A percentile compares a stretch with the other conserved stretches of the same genome.
Evolutionary conservation across 2,113 vertebrate genomes (phyloP).

Genomic region (Poecile atricapillus): DNA sequence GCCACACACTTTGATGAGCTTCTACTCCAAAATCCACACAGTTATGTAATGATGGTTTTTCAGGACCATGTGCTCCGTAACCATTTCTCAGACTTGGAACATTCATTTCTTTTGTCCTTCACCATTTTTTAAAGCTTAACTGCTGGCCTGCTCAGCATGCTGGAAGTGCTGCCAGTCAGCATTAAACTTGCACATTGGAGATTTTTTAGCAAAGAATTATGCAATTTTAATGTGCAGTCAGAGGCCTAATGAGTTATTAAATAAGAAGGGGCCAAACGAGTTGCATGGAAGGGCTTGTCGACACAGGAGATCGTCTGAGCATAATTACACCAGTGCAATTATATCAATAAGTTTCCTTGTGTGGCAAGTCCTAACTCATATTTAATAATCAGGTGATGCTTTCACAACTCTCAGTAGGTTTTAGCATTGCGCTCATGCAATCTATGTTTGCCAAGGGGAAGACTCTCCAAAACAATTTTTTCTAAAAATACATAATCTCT

Average conservation of each 20-base stretch:
- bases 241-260: slow-evolving; percentile 15
- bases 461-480: neutral
- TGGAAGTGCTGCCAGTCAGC: neutral
- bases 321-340: slow-evolving; percentile 24
- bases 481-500: neutral
- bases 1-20: neutral
- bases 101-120: neutral
- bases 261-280: neutral
- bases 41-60: neutral
- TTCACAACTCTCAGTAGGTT: neutral
- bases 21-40: neutral
- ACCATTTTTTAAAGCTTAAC: neutral
- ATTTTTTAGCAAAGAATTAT: neutral
- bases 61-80: neutral
- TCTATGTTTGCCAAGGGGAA: accelerated
- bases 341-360: neutral
- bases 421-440: neutral
- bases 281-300: slow-evolving; percentile 27
- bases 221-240: neutral
- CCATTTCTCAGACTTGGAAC: neutral
- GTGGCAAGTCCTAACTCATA: slow-evolving; percentile 15
- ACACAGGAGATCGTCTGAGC: neutral
- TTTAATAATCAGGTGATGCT: slow-evolving; percentile 20
- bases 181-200: neutral
- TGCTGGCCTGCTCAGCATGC: neutral